These are phyloP conservation scores for Avahi laniger DNA, from an alignment of 2,797 vertebrate species.

Conservation along the genomic window DNA sequence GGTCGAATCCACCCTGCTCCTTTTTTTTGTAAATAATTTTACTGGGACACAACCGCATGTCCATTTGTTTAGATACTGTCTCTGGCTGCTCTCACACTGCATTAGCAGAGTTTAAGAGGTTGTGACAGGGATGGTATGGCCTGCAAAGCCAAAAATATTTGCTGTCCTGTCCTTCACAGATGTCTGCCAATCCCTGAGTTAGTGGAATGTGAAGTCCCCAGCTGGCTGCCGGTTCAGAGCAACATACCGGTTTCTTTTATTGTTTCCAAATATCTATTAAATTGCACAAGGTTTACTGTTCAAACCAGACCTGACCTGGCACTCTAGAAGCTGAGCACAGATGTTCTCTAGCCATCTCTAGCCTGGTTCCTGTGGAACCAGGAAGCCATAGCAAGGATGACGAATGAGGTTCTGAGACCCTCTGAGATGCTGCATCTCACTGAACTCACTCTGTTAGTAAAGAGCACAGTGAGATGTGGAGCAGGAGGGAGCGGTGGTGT, in stretches of 20 bases:
- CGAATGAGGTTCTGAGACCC: background rate
- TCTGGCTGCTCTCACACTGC: background rate
- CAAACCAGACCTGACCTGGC: background rate
- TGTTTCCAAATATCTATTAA: background rate
- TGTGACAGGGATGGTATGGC: background rate
- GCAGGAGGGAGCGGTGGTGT: background rate
- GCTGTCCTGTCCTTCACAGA: background rate
- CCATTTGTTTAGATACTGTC: background rate
- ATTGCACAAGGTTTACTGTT: background rate
- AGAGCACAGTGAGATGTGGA: background rate
- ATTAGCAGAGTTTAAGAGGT: background rate
- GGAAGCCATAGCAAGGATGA: background rate
- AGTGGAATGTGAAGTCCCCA: background rate
- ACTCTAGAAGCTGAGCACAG: background rate
- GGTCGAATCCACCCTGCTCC: background rate
- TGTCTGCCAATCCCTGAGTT: background rate
- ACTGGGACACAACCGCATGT: background rate
- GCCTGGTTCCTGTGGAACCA: background rate
- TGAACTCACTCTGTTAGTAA: background rate
- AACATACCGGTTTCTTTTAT: background rate
- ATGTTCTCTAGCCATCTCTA: too few relatives aligned
- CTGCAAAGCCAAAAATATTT: background rate
- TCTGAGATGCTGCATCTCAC: background rate
- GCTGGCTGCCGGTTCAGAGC: background rate
- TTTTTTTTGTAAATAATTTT: background rate